Base-by-base conservation (phyloP, 2,113 vertebrate species). In the Ictalurus furcatus region DNA sequence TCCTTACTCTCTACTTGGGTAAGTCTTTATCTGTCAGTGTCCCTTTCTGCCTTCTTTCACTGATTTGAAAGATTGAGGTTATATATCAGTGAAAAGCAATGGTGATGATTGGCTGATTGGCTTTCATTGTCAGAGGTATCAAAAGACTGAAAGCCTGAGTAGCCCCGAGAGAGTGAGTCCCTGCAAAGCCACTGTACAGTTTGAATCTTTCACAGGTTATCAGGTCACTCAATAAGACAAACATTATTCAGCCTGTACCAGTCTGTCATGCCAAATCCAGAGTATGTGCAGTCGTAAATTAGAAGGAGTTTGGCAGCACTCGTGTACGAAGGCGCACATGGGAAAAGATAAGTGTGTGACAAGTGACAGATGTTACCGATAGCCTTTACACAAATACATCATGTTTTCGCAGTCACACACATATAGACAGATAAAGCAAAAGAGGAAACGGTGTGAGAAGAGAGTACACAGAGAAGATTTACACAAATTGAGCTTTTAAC, bases 21-120 rank as follows among this genome's bases (percentile, higher is more conserved):
- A 80, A 80, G 48, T 65, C 84, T 34, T 69, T 85, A 67, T 86
- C 67, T 58, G 65, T 85, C 67, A 80, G 78, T 23, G 44, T 71
- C 44, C 73, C 78, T 63, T 88, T 56, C 16, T 71, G 63, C 23
- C 8, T 81, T 82, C n/a, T 63, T 61, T 23, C 37, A 78, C 23
- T 48, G 56, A 87, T 78, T 61, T 71, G 78, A 71, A 71, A 40
- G 78, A 83, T 83, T 88, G 48, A 58, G 54, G 19, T 83, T 88
- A 58, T 65, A 71, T 52, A 73, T 83, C 48, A 14, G 48, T 37
- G 48, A 37, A 87, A 30, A 83, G 56, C 76, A 87, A 9, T 25
- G 71, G n/a, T n/a, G n/a, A n/a, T n/a, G n/a, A n/a, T n/a, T n/a
- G n/a, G n/a, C 30, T 74, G 67, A 84, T 84, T 74, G 80, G 65